Percentiles rank a stretch among this genome's conserved stretches.
These are phyloP conservation scores for Sinotaia quadrata DNA, from an alignment of 2,888 invertebrate genomes.

Conservation along the genomic window DNA sequence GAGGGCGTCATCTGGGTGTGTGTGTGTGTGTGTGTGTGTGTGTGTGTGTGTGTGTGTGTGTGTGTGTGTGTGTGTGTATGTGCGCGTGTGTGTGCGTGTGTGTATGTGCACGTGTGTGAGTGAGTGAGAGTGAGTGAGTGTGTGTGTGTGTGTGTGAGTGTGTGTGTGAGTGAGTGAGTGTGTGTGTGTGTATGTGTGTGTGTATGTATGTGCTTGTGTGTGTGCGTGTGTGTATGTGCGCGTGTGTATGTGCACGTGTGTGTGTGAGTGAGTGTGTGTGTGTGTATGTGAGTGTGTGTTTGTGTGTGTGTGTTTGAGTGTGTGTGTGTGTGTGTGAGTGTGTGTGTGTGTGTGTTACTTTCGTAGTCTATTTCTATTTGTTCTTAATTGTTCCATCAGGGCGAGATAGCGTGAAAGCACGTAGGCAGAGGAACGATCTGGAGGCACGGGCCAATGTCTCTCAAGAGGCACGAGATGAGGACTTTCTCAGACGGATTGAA, in stretches of 20 bases:
- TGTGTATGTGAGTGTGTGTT: conserved; percentile 9
- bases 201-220: conserved; percentile 8
- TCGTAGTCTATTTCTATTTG: background rate
- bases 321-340: background rate
- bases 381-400: conserved; percentile 42
- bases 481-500: conserved; percentile 61
- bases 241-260: background rate
- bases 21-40: too few species aligned
- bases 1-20: too few species aligned
- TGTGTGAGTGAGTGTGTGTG: background rate
- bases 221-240: conserved; percentile 5
- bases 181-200: conserved; percentile 8
- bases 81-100: background rate
- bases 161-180: conserved; percentile 10
- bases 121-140: background rate
- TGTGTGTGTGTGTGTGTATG: too few species aligned
- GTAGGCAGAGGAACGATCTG: conserved; percentile 54
- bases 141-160: background rate
- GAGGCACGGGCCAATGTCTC: conserved; percentile 44
- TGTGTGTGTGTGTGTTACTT: background rate
- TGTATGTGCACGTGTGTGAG: background rate
- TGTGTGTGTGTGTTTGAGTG: background rate
- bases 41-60: too few species aligned
- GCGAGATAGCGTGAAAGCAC: conserved; percentile 68
- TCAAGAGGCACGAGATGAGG: conserved; percentile 62